phyloP scores from a whole-genome alignment of 2,113 vertebrate species.

The Candoia aspera region DNA sequence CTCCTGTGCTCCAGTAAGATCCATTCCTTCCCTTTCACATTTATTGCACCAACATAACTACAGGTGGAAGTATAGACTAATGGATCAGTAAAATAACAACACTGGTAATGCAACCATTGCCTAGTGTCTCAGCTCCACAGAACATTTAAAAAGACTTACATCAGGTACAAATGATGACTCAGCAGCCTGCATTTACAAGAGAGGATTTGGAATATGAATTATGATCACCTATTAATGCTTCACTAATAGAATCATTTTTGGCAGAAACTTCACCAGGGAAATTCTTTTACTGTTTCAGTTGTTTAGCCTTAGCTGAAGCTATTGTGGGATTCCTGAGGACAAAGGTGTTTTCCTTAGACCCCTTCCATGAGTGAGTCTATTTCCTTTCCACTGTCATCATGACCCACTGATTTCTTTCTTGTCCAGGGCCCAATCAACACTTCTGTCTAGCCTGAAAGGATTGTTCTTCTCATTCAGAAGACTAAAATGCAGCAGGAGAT shows the following conservation, averaged over 20 bases:
- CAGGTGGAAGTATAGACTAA: background rate
- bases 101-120: background rate
- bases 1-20: background rate
- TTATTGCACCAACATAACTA: background rate
- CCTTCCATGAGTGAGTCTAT: too few species aligned
- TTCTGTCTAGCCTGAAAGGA: background rate
- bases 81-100: background rate
- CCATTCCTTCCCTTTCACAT: background rate
- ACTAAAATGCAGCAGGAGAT: background rate
- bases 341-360: background rate
- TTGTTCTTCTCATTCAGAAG: background rate
- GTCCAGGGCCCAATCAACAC: background rate
- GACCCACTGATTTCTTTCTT: background rate
- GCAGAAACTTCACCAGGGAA: background rate
- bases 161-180: background rate
- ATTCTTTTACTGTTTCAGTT: background rate
- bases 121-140: background rate
- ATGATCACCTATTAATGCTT: background rate
- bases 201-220: background rate
- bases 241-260: background rate
- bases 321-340: too few species aligned
- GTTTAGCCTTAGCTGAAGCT: background rate
- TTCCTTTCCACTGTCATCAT: background rate
- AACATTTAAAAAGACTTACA: background rate
- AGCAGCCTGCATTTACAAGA: background rate